Conservation (phyloP, 2,888 invertebrate genomes). For the Ophonus ardosiacus region DNA sequence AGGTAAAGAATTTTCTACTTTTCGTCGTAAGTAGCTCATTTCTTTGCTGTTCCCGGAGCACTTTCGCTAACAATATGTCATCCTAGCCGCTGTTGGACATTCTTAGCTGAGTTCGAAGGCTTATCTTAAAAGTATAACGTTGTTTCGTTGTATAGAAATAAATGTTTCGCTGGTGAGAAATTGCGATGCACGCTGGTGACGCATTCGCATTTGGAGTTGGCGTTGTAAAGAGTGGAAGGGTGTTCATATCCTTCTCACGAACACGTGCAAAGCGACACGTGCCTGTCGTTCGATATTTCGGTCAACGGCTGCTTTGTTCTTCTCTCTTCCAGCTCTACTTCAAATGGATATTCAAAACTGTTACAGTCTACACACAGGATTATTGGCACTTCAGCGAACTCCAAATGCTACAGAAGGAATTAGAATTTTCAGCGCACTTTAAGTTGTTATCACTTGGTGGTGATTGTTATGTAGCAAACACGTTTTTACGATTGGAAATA, state of each 20-base stretch:
- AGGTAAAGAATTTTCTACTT: background rate
- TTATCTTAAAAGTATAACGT: constrained; percentile 63
- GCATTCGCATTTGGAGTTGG: background rate
- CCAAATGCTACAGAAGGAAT: background rate
- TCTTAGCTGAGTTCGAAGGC: background rate
- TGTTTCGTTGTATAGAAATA: constrained; percentile 61
- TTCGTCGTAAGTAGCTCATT: constrained; percentile 27
- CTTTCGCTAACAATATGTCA: constrained; percentile 52
- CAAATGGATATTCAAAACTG: constrained; percentile 21
- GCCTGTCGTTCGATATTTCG: constrained; percentile 46
- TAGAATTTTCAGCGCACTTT: background rate
- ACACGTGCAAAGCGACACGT: constrained; percentile 30
- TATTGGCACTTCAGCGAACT: background rate
- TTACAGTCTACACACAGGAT: background rate
- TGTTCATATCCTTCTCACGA: constrained; percentile 33
- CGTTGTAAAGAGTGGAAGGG: too few relatives aligned
- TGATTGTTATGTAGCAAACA: too few relatives aligned
- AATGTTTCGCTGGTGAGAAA: constrained; percentile 52
- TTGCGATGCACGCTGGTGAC: constrained; percentile 39
- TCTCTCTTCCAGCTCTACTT: background rate
- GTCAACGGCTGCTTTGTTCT: constrained; percentile 47
- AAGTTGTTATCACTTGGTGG: too few relatives aligned
- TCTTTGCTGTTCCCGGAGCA: constrained; percentile 17
- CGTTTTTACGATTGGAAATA: too few relatives aligned
- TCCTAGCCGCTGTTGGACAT: constrained; percentile 2